A percentile compares a stretch with the other conserved stretches of the same genome.
Conservation (phyloP, 2,797 vertebrate species). For the Cephalopachus bancanus region DNA sequence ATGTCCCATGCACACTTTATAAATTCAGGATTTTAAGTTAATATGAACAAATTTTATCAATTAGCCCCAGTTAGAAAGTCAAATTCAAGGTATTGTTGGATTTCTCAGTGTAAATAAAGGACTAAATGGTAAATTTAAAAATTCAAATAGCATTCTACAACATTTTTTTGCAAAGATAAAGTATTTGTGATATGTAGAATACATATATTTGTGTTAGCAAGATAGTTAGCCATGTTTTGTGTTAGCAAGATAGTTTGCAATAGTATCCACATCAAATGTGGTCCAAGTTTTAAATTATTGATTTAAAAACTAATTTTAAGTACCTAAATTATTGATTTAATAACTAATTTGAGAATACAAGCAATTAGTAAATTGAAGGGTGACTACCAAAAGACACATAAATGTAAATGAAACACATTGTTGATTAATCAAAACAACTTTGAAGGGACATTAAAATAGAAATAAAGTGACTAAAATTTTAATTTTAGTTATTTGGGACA, state of each 20-base stretch:
- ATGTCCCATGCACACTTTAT: not conserved
- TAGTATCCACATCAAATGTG: conserved; percentile 1
- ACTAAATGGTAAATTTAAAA: not conserved
- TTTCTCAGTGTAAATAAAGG: not conserved
- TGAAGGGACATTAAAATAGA: not conserved
- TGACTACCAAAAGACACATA: conserved; percentile 7
- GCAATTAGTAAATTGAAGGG: conserved; percentile 24
- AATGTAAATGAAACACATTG: conserved; percentile 25
- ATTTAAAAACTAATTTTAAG: conserved; percentile 54
- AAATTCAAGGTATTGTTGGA: not conserved
- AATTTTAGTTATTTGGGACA: conserved; percentile 40
- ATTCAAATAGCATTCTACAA: not conserved
- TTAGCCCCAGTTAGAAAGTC: not conserved
- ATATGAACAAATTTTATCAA: not conserved
- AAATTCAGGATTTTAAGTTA: conserved; percentile 29
- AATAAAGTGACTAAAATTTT: conserved; percentile 24
- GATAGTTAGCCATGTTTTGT: not conserved
- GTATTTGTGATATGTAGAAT: not conserved
- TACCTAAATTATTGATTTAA: conserved; percentile 61
- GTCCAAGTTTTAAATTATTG: conserved; percentile 13
- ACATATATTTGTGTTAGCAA: not conserved
- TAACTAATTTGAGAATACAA: not conserved
- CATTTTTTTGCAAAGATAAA: not conserved
- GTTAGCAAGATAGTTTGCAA: not conserved
- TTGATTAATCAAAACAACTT: conserved; percentile 5